A percentile compares a stretch with the other conserved stretches of the same genome.
These are phyloP conservation scores for Drosophila tropicalis DNA, from an alignment of 1,140 invertebrate genomes.

Conservation along the genomic window DNA sequence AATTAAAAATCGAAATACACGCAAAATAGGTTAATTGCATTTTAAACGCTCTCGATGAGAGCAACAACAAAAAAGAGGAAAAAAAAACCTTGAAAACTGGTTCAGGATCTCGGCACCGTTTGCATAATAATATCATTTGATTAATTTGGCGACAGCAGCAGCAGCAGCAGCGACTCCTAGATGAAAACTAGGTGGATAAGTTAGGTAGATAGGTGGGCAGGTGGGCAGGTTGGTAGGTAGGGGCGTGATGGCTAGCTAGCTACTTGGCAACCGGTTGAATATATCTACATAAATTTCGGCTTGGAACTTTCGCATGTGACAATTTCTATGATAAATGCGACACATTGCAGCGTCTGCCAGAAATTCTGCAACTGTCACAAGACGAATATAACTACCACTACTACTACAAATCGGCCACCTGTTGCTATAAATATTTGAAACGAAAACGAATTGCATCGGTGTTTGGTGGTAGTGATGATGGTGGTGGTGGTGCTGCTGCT, in stretches of 20 bases:
- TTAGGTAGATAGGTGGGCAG: conserved; percentile 22
- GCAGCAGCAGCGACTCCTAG: conserved; percentile 13
- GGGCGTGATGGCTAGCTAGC: conserved; percentile 45
- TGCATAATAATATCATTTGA: conserved; percentile 78
- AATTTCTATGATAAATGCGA: conserved; percentile 63
- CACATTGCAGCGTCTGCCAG: conserved; percentile 76
- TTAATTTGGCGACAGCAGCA: conserved; percentile 66
- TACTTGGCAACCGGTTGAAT: conserved; percentile 48
- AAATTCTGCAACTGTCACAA: conserved; percentile 55
- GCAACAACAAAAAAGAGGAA: neutral
- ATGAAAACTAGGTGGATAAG: conserved; percentile 5
- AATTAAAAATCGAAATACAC: conserved; percentile 9
- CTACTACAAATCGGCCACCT: conserved; percentile 48
- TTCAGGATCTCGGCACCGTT: conserved; percentile 60
- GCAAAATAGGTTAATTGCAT: conserved; percentile 74
- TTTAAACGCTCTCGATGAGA: conserved; percentile 61
- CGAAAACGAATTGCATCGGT: conserved; percentile 50
- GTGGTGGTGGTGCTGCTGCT: conserved; percentile 5
- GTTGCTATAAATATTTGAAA: conserved; percentile 31
- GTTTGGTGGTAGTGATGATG: conserved; percentile 21
- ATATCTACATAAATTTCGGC: conserved; percentile 57
- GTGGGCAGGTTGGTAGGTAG: conserved; percentile 1
- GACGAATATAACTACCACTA: neutral
- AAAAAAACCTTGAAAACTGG: conserved; percentile 74
- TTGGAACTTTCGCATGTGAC: conserved; percentile 71